These are phyloP conservation scores for Mobula birostris DNA, from an alignment of 2,113 vertebrate species.

Conservation along the genomic window DNA sequence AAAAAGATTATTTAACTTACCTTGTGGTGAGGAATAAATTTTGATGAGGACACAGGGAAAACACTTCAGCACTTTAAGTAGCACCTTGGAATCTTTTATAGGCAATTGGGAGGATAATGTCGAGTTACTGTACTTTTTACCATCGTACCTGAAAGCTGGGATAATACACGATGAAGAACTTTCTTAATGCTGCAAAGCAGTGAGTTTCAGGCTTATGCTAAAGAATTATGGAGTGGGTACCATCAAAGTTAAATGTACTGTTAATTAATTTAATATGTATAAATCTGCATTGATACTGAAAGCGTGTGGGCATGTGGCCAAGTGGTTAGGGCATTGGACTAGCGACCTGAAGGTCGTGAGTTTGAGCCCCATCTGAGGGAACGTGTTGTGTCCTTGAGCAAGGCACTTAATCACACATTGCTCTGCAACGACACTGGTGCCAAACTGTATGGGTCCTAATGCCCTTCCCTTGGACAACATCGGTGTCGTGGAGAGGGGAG, in stretches of 20 bases:
- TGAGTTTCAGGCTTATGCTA: background rate
- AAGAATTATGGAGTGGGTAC: background rate
- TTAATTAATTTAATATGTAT: background rate
- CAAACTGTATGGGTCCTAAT: no score
- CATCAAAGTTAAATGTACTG: background rate
- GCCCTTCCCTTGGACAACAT: no score
- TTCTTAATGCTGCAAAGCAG: background rate
- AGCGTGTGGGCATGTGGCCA: no score
- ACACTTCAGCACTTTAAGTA: background rate
- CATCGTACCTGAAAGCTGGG: background rate
- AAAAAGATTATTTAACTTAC: background rate
- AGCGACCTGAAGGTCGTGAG: no score
- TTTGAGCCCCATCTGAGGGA: no score
- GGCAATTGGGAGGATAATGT: background rate
- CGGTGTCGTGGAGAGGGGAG: no score
- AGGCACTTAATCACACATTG: no score
- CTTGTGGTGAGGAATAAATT: background rate
- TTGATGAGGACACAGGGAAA: background rate
- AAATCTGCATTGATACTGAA: background rate
- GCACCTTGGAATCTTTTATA: background rate
- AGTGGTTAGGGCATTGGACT: no score
- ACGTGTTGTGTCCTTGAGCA: no score
- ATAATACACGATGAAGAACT: background rate
- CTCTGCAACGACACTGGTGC: no score
- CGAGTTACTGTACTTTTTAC: background rate